Evolutionary conservation across 2,888 invertebrate species (phyloP).

Genomic region (Andrena fulva): DNA sequence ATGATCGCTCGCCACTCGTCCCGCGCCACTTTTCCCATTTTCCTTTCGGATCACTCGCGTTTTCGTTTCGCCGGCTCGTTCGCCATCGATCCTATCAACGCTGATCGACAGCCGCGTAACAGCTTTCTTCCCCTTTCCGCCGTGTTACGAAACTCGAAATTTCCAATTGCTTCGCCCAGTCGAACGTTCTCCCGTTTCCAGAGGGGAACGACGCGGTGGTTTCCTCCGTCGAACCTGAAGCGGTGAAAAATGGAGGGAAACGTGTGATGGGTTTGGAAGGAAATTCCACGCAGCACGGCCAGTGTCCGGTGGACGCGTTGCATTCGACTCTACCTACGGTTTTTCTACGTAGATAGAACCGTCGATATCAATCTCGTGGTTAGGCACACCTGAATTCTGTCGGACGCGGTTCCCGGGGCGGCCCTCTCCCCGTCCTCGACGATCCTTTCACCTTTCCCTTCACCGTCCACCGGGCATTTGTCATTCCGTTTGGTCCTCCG

Average conservation of each 20-base stretch:
- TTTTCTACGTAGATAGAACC: slow-evolving; percentile 51
- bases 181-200: slow-evolving; percentile 4
- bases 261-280: background rate
- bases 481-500: slow-evolving; percentile 80
- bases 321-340: slow-evolving; percentile 44
- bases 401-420: slow-evolving; percentile 14
- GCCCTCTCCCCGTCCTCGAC: slow-evolving; percentile 56
- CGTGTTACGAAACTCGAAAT: background rate
- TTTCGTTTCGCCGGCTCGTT: background rate
- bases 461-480: slow-evolving; percentile 78
- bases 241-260: background rate
- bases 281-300: slow-evolving; percentile 27
- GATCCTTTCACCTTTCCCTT: slow-evolving; percentile 81
- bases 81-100: slow-evolving; percentile 6
- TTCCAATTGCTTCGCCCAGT: slow-evolving; percentile 12
- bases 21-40: slow-evolving; percentile 1
- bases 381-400: slow-evolving; percentile 67
- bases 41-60: slow-evolving; percentile 28
- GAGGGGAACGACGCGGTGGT: background rate
- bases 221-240: background rate
- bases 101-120: slow-evolving; percentile 7
- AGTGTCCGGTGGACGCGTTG: slow-evolving; percentile 32
- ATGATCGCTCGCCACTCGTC: slow-evolving; percentile 14
- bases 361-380: slow-evolving; percentile 68
- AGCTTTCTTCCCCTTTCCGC: background rate